Evolutionary conservation across 2,797 vertebrate genomes (phyloP).

Genomic region (Adrianichthys oophorus): DNA sequence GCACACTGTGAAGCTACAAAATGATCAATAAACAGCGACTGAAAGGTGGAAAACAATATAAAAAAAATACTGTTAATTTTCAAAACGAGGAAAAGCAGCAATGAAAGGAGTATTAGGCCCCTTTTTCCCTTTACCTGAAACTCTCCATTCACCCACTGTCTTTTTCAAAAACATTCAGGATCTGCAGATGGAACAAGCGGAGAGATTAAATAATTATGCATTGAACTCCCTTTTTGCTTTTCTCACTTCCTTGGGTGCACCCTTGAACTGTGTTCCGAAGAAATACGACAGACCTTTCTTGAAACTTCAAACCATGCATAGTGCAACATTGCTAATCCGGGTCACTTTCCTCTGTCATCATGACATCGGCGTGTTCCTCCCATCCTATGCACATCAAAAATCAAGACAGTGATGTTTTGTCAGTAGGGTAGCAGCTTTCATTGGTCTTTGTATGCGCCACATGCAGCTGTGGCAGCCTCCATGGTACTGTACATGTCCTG

Average conservation of each 20-base stretch:
- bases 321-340: conserved; percentile 48
- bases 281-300: conserved; percentile 60
- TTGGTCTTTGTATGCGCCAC: conserved; percentile 62
- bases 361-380: conserved; percentile 60
- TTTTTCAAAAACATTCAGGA: conserved; percentile 61
- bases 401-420: conserved; percentile 63
- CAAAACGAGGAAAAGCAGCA: conserved; percentile 41
- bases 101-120: conserved; percentile 32
- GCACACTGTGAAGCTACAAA: conserved; percentile 83
- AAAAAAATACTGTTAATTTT: conserved; percentile 44
- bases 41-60: conserved; percentile 37
- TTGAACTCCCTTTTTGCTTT: conserved; percentile 63
- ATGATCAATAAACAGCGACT: conserved; percentile 68
- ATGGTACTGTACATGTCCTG: conserved; percentile 47
- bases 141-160: conserved; percentile 60
- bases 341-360: conserved; percentile 45
- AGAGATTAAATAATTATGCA: conserved; percentile 63
- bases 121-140: conserved; percentile 64
- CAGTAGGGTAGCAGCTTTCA: conserved; percentile 74
- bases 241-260: conserved; percentile 44
- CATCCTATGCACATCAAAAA: conserved; percentile 77
- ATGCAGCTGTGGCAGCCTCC: conserved; percentile 55
- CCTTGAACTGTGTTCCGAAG: conserved; percentile 67
- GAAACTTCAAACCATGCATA: conserved; percentile 53
- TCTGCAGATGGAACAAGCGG: conserved; percentile 53